phyloP scores from a whole-genome alignment of 2,113 vertebrate species.

The Halichoerus grypus region DNA sequence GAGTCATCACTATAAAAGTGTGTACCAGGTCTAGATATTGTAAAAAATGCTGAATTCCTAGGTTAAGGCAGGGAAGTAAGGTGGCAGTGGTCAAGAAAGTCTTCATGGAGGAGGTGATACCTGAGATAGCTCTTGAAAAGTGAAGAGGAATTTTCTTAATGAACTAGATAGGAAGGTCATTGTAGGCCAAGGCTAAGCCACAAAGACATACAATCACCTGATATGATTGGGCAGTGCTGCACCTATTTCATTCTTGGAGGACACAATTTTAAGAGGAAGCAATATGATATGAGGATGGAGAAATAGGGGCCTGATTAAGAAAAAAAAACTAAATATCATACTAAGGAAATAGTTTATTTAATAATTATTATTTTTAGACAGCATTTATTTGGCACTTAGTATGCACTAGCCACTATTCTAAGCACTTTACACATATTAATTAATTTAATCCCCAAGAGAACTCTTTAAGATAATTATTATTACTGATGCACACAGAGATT shows the following conservation, averaged over 20 bases:
- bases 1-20: not conserved
- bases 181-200: not conserved
- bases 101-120: not conserved
- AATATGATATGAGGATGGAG: not conserved
- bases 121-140: conserved; percentile 9
- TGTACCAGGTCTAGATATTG: not conserved
- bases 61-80: not conserved
- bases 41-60: conserved; percentile 6
- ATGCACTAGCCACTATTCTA: not conserved
- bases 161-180: not conserved
- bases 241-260: not conserved
- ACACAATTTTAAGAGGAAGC: not conserved
- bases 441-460: not conserved
- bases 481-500: not conserved
- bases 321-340: not conserved
- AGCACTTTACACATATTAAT: conserved; percentile 2
- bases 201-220: not conserved
- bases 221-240: not conserved
- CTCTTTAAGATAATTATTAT: not conserved
- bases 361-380: conserved; percentile 40
- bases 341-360: not conserved
- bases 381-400: not conserved
- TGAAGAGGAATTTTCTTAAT: conserved; percentile 35
- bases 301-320: not conserved
- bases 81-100: not conserved